Conservation (phyloP, 2,113 vertebrate species). For the Uropsilus gracilis region DNA sequence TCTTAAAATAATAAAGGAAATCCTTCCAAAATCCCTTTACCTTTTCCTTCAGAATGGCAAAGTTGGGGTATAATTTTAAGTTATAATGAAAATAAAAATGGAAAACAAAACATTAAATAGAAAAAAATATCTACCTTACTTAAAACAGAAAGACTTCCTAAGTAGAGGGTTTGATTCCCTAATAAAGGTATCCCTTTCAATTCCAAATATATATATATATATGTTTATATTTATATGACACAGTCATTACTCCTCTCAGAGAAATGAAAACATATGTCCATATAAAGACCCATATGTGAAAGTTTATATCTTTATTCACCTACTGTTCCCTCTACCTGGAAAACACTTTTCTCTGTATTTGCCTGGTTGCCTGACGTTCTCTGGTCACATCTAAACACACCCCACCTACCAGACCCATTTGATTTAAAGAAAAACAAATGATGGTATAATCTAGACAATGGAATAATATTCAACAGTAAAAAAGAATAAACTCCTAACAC, state of each 20-base stretch:
- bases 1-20: background rate
- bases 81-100: background rate
- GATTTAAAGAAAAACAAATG: background rate
- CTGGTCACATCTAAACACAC: no score
- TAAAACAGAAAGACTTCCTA: background rate
- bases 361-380: no score
- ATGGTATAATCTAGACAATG: background rate
- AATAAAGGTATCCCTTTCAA: background rate
- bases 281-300: no score
- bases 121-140: constrained; percentile 11
- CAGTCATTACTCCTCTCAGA: background rate
- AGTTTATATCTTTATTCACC: background rate
- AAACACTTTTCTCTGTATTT: no score
- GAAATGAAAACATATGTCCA: no score
- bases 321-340: no score
- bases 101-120: background rate
- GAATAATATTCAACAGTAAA: background rate
- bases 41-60: background rate
- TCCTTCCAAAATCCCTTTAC: background rate
- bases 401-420: background rate
- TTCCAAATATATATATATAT: no score
- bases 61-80: constrained; percentile 45
- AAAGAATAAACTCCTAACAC: background rate
- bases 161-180: background rate
- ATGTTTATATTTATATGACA: background rate